A percentile compares a stretch with the other conserved stretches of the same genome.
Conservation (phyloP, 2,888 invertebrate genomes). For the Pammene aurita region DNA sequence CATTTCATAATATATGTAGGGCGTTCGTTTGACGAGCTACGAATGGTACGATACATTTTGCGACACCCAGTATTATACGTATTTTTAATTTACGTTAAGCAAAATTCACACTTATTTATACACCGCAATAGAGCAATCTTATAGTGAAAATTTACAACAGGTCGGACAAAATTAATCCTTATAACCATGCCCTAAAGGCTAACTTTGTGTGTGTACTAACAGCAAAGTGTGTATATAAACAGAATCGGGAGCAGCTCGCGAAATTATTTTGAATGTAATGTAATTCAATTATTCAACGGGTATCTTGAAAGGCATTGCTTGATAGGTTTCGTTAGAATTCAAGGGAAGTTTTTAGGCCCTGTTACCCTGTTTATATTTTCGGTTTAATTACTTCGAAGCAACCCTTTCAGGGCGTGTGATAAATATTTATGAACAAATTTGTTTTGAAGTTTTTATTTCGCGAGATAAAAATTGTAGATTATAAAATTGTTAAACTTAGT, state of each 20-base stretch:
- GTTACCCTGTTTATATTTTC: slow-evolving; percentile 16
- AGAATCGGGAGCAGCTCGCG: not conserved
- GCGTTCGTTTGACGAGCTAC: no score
- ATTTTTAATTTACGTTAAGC: no score
- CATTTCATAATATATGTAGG: no score
- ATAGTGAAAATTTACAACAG: no score
- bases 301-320: not conserved
- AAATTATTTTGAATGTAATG: slow-evolving; percentile 1
- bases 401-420: slow-evolving; percentile 4
- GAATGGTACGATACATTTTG: no score
- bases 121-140: no score
- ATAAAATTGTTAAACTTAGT: not conserved
- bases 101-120: no score
- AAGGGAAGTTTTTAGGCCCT: slow-evolving; percentile 1
- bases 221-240: no score
- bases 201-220: no score
- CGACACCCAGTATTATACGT: no score
- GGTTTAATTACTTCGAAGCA: slow-evolving; percentile 8
- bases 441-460: not conserved
- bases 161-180: no score
- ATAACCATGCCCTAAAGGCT: no score
- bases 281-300: slow-evolving; percentile 60
- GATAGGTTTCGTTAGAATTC: slow-evolving; percentile 8
- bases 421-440: slow-evolving; percentile 12
- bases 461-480: not conserved